These are phyloP conservation scores for Aleiodes alternator DNA, from an alignment of 2,888 invertebrate species.

Conservation along the genomic window DNA sequence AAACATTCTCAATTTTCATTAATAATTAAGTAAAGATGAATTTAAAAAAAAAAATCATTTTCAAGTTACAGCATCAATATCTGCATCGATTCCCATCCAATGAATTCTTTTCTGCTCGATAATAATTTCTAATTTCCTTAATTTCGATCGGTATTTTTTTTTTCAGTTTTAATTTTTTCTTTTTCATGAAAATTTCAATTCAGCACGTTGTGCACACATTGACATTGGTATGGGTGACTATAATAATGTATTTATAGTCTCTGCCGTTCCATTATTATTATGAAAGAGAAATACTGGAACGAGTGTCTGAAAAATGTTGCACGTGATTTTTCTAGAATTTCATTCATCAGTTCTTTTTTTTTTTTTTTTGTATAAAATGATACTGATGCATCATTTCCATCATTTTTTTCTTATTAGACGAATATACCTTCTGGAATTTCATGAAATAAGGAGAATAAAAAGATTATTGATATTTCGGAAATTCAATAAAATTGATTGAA, in stretches of 20 bases:
- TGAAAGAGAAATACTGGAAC: neutral
- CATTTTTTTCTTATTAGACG: neutral
- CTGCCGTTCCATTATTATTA: neutral
- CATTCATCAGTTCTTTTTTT: conserved; percentile 11
- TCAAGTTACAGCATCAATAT: neutral
- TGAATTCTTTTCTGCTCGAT: neutral
- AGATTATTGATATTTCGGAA: too few species aligned
- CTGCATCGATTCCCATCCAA: conserved; percentile 11
- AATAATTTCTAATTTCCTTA: neutral
- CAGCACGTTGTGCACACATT: neutral
- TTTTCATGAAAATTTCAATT: conserved; percentile 4
- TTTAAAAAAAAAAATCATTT: neutral
- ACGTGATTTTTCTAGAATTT: conserved; percentile 25
- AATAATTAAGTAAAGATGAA: conserved; percentile 22
- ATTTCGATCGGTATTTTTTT: neutral
- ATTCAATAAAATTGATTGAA: neutral
- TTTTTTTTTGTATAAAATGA: conserved; percentile 10
- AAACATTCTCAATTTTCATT: conserved; percentile 5
- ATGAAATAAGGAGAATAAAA: neutral
- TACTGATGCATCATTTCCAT: conserved; percentile 2
- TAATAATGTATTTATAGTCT: conserved; percentile 1
- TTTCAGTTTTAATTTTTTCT: neutral
- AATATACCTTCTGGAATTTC: neutral
- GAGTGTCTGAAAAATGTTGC: conserved; percentile 6
- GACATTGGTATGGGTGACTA: conserved; percentile 18